Base-by-base conservation (phyloP, 2,113 vertebrate genomes). In the Corydoras sp. region DNA sequence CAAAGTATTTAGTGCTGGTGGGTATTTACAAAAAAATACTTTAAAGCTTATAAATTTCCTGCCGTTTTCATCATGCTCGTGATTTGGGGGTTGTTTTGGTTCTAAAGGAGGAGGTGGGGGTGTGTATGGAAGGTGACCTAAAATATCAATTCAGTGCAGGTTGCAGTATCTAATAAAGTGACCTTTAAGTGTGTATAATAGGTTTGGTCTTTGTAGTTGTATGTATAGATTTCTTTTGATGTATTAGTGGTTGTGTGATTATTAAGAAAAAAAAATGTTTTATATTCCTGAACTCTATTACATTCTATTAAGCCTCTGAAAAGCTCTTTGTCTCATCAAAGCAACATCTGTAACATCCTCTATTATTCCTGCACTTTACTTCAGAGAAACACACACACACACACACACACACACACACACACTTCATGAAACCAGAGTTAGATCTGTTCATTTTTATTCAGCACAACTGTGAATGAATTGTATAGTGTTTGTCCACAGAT, bases 351-450 rank as follows among this genome's bases (percentile, higher is more conserved):
- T 53, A 73, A 66, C 24, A 29, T 10, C 61, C 12, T 8, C 35
- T 61, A 49, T 64, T 56, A 54, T 11, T 29, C 5, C 53, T 29
- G 62, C 35, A 15, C 13, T 58, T 48, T 12, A 48, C 51, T 63
- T 53, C 31, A 11, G 12, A 65, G 11, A 35, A 13, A 35, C 29
- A 43, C 31, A 48, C 32, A 48, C 61, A 63, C 63, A 30, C 48
- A 53, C 49, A 30, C 54, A 68, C 53, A 91, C 95, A 78, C 86
- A 97, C 95, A 97, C 70, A 97, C 75, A 58, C 93, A 14, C 9
- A 53, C 35, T 43, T 4, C 35, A 43, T 43, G 4, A 0, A 43
- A 43, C 35, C 35, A 43, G 7, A 43, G 35, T 43, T 8, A 43
- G 35, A 8, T 43, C 35, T 43, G 35, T 43, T 43, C 7, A 43